Evolutionary conservation across 2,888 invertebrate species (phyloP).

Genomic region (Agonum fuliginosum): DNA sequence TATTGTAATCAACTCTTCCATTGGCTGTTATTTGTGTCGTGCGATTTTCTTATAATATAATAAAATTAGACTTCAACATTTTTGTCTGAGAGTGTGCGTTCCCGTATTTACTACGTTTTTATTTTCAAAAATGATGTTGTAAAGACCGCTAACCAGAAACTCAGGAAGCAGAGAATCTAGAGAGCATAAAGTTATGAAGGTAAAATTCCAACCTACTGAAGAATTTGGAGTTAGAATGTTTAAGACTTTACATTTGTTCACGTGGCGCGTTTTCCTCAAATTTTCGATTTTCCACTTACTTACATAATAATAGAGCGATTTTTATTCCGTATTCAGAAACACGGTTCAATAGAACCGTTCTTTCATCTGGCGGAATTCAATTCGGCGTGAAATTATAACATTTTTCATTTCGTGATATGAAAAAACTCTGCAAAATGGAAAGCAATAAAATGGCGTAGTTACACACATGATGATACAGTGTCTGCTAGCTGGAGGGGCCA

Average conservation of each 20-base stretch:
- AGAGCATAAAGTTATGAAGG: background rate
- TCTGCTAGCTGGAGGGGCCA: background rate
- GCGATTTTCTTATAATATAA: no score
- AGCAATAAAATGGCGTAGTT: constrained; percentile 53
- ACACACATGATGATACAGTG: constrained; percentile 36
- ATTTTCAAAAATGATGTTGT: no score
- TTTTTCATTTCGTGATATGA: constrained; percentile 57
- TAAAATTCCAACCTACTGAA: no score
- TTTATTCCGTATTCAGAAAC: constrained; percentile 57
- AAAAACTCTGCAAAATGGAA: constrained; percentile 42
- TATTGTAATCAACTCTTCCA: no score
- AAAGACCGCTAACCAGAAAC: no score
- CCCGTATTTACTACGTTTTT: no score
- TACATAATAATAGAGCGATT: constrained; percentile 57
- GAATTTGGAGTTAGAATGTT: no score
- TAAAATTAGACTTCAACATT: no score
- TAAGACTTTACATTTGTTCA: background rate
- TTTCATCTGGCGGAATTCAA: constrained; percentile 55
- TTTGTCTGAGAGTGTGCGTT: no score
- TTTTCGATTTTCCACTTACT: constrained; percentile 56
- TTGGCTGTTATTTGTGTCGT: no score
- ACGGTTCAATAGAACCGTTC: constrained; percentile 54
- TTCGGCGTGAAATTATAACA: constrained; percentile 59
- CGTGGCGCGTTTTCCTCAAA: background rate
- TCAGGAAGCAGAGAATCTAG: no score